phyloP scores from a whole-genome alignment of 2,888 invertebrate genomes.

The Agrochola lychnidis region DNA sequence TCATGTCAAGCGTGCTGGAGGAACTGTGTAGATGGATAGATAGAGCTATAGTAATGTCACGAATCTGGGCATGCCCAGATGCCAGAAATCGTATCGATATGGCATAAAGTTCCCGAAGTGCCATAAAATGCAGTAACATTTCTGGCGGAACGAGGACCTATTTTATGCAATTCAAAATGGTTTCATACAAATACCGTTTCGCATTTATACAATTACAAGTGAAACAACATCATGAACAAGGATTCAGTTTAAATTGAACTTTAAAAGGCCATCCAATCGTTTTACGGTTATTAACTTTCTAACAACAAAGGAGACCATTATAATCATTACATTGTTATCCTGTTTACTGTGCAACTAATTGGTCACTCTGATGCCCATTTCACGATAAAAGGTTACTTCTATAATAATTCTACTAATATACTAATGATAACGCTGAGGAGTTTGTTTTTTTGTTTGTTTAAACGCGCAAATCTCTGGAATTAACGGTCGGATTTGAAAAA shows the following conservation, averaged over 20 bases:
- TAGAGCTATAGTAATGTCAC: background rate
- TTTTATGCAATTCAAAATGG: background rate
- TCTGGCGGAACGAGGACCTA: background rate
- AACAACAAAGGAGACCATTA: conserved; percentile 26
- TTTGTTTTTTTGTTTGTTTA: no score
- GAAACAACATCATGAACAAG: background rate
- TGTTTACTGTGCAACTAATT: conserved; percentile 10
- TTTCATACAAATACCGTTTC: background rate
- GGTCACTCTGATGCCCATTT: conserved; percentile 17
- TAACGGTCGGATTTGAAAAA: no score
- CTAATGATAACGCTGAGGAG: no score
- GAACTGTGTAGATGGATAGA: background rate
- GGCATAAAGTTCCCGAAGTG: background rate
- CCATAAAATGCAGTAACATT: background rate
- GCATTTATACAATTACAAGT: background rate
- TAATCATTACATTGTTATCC: conserved; percentile 28
- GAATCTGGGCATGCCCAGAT: background rate
- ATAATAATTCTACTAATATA: no score
- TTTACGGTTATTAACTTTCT: conserved; percentile 18
- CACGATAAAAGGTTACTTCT: background rate
- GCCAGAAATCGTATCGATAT: background rate
- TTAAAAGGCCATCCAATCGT: background rate
- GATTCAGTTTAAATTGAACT: background rate
- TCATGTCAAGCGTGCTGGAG: no score
- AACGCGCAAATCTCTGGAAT: no score